Evolutionary conservation across 2,888 invertebrate genomes (phyloP).

Genomic region (Boloria selene): DNA sequence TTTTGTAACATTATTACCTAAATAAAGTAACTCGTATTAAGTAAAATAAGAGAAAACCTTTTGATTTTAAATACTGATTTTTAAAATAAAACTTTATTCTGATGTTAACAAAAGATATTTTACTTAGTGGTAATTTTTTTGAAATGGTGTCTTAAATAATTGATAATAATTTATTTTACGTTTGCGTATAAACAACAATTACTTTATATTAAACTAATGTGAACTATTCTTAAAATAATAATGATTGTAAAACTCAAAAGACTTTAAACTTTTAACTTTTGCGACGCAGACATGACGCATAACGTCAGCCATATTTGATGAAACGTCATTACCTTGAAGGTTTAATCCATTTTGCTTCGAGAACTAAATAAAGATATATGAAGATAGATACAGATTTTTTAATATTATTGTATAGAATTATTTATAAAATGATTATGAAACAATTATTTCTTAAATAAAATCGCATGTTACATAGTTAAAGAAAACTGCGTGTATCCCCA

Average conservation of each 20-base stretch:
- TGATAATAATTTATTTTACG: too few species aligned
- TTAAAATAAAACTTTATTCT: too few species aligned
- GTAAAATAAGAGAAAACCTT: too few species aligned
- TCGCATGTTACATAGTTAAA: not conserved
- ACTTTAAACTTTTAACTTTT: slow-evolving; percentile 6
- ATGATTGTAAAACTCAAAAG: not conserved
- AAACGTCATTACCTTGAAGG: slow-evolving; percentile 21
- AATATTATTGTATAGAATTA: not conserved
- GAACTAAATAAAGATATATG: slow-evolving; percentile 11
- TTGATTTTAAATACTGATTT: too few species aligned
- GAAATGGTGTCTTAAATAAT: too few species aligned
- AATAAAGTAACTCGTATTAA: too few species aligned
- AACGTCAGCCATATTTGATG: slow-evolving; percentile 23
- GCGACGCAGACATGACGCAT: slow-evolving; percentile 24
- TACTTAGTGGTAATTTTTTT: too few species aligned
- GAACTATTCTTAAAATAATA: too few species aligned
- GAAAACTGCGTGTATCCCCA: slow-evolving; percentile 30
- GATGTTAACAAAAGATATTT: too few species aligned
- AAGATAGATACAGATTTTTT: not conserved
- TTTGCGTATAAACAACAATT: too few species aligned
- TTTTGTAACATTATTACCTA: too few species aligned
- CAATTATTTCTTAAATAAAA: not conserved
- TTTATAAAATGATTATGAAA: not conserved
- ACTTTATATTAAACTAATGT: too few species aligned
- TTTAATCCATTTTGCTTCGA: slow-evolving; percentile 16